Evolutionary conservation across 2,797 vertebrate genomes (phyloP).

Genomic region (Lutjanus campechanus): DNA sequence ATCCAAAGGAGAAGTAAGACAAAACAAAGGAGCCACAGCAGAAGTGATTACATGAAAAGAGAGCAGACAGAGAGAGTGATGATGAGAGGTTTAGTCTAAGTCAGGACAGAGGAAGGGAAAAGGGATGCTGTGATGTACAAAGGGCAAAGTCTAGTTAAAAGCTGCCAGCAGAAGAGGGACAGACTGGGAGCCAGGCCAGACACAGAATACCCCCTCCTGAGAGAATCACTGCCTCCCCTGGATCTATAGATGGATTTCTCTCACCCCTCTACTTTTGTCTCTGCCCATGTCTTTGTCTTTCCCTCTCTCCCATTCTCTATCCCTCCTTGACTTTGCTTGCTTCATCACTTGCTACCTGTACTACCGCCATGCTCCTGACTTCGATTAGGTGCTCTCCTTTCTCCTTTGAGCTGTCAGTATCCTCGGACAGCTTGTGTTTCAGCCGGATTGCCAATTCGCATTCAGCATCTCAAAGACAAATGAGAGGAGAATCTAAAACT

Average conservation of each 20-base stretch:
- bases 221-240: constrained; percentile 41
- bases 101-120: constrained; percentile 4
- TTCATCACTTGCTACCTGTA: constrained; percentile 43
- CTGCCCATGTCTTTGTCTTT: constrained; percentile 19
- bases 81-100: neutral
- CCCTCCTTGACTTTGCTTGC: constrained; percentile 43
- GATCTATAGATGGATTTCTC: constrained; percentile 65
- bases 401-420: constrained; percentile 13
- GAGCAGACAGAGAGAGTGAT: neutral
- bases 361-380: constrained; percentile 21
- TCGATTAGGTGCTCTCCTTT: constrained; percentile 13
- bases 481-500: constrained; percentile 18
- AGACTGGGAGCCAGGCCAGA: constrained; percentile 41
- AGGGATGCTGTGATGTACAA: constrained; percentile 22
- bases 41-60: neutral
- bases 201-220: constrained; percentile 23
- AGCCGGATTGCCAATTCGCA: constrained; percentile 18
- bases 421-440: constrained; percentile 30
- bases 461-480: constrained; percentile 34
- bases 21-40: neutral
- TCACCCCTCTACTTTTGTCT: constrained; percentile 50
- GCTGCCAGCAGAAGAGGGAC: constrained; percentile 49
- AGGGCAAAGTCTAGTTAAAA: constrained; percentile 38
- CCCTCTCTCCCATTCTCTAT: neutral
- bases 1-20: neutral